Evolutionary conservation across 2,113 vertebrate species (phyloP).

Genomic region (Corythornis madagascariensis): DNA sequence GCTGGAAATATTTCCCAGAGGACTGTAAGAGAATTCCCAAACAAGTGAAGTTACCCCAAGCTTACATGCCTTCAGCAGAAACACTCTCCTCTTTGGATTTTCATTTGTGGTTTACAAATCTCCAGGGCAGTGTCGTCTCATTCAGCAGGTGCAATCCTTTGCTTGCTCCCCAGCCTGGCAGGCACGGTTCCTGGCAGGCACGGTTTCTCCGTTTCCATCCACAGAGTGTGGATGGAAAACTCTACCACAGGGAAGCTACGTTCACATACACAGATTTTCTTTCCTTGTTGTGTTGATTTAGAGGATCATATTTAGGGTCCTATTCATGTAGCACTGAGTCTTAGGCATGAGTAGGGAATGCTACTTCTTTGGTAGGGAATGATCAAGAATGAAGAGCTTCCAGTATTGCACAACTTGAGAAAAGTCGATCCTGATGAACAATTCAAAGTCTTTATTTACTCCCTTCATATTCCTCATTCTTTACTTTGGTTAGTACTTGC

Average conservation of each 20-base stretch:
- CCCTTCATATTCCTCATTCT: neutral
- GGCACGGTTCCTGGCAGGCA: neutral
- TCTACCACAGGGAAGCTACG: accelerated
- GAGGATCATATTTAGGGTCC: neutral
- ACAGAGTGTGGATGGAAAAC: neutral
- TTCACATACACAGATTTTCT: accelerated
- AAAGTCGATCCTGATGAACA: neutral
- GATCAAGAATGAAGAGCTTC: neutral
- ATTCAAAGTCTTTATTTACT: neutral
- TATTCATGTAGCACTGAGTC: accelerated
- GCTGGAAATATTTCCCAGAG: neutral
- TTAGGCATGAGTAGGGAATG: neutral
- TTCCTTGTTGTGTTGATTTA: neutral
- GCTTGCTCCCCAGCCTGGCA: neutral
- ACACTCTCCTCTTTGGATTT: neutral
- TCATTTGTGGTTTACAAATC: neutral
- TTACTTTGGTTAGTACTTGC: neutral
- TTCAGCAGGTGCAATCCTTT: neutral
- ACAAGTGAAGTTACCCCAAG: neutral
- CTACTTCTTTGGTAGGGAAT: neutral
- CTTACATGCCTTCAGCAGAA: neutral
- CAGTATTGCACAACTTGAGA: neutral
- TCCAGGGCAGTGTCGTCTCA: neutral
- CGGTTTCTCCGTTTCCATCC: neutral
- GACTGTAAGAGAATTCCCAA: neutral